Percentiles rank a stretch among this genome's conserved stretches.
phyloP scores from a whole-genome alignment of 2,888 invertebrate species.

The Rutpela maculata region DNA sequence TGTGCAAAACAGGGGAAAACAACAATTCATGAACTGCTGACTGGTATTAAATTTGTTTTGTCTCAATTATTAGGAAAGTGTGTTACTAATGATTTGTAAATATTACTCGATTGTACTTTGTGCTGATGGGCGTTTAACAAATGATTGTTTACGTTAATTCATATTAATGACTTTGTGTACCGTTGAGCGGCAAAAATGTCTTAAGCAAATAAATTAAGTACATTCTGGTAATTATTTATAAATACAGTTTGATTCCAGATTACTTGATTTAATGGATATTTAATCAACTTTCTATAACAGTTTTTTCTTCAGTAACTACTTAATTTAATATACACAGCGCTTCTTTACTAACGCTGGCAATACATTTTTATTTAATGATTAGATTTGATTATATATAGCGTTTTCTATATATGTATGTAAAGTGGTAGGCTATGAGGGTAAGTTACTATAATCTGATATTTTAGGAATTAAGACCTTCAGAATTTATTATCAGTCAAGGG shows the following conservation, averaged over 20 bases:
- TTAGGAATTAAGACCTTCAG: too few species aligned
- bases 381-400: too few species aligned
- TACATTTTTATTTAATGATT: too few species aligned
- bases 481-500: too few species aligned
- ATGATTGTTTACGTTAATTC: background rate
- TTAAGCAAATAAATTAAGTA: background rate
- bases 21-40: slow-evolving; percentile 7
- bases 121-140: slow-evolving; percentile 7
- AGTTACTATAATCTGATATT: too few species aligned
- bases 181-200: background rate
- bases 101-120: background rate
- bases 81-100: slow-evolving; percentile 4
- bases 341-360: too few species aligned
- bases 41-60: slow-evolving; percentile 4
- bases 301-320: too few species aligned
- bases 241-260: background rate
- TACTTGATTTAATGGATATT: background rate
- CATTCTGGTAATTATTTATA: background rate
- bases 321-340: too few species aligned
- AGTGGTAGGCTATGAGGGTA: too few species aligned
- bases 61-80: slow-evolving; percentile 4
- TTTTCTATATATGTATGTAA: too few species aligned
- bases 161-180: background rate
- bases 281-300: background rate
- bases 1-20: background rate